phyloP scores from a whole-genome alignment of 1,140 invertebrate genomes.

The Drosophila tani region DNA sequence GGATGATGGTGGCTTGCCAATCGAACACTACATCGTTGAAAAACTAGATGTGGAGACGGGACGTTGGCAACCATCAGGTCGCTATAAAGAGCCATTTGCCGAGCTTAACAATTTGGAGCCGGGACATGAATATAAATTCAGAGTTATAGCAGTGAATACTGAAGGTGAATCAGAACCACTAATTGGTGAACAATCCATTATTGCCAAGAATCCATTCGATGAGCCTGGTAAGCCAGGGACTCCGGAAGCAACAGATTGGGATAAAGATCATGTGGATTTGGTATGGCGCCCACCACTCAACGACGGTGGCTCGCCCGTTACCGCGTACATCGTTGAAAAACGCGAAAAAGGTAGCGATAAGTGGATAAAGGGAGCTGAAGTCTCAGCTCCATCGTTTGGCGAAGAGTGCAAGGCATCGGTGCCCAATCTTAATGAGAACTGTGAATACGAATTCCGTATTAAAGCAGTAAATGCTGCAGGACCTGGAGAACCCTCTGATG shows the following conservation, averaged over 20 bases:
- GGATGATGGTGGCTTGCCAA: conserved; percentile 95
- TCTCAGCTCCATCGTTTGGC: conserved; percentile 83
- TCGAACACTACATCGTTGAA: conserved; percentile 96
- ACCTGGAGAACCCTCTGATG: conserved; percentile 95
- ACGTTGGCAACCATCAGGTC: conserved; percentile 93
- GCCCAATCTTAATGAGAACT: conserved; percentile 95
- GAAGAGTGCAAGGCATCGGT: conserved; percentile 93
- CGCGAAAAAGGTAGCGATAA: conserved; percentile 94
- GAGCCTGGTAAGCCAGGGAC: conserved; percentile 95
- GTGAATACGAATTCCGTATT: conserved; percentile 98
- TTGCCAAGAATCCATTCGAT: conserved; percentile 99
- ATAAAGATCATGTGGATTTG: conserved; percentile 96
- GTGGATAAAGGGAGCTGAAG: conserved; percentile 94
- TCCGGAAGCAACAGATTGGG: conserved; percentile 96
- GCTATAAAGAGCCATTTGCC: conserved; percentile 92
- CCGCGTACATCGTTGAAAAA: conserved; percentile 97
- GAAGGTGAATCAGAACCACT: conserved; percentile 98
- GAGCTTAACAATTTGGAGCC: conserved; percentile 94
- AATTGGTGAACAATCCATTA: conserved; percentile 93
- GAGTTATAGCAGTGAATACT: conserved; percentile 97
- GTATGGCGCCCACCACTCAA: conserved; percentile 95
- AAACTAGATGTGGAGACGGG: conserved; percentile 94
- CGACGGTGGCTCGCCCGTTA: conserved; percentile 97
- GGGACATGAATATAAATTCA: conserved; percentile 98
- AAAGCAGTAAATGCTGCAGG: conserved; percentile 98